phyloP scores from a whole-genome alignment of 2,888 invertebrate genomes.

The Lymantria monacha region DNA sequence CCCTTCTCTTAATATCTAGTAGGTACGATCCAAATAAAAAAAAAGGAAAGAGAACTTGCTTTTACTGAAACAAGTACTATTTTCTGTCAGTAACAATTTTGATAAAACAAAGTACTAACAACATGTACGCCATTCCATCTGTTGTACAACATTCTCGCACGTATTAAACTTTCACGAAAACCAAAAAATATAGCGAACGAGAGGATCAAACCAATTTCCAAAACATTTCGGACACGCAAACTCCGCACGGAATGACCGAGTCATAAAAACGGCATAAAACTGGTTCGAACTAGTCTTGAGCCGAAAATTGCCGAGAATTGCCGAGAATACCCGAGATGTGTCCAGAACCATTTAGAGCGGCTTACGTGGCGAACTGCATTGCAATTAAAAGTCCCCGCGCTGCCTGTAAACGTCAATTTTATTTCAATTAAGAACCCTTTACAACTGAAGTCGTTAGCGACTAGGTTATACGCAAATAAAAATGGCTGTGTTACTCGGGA shows the following conservation, averaged over 20 bases:
- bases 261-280: constrained; percentile 44
- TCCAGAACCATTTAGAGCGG: constrained; percentile 33
- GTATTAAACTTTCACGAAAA: constrained; percentile 32
- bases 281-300: constrained; percentile 24
- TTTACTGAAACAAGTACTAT: too few species aligned
- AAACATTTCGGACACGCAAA: constrained; percentile 36
- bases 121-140: constrained; percentile 2
- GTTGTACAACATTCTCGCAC: constrained; percentile 22
- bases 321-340: constrained; percentile 25
- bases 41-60: too few species aligned
- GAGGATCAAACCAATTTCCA: constrained; percentile 34
- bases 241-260: constrained; percentile 28
- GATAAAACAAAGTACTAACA: constrained; percentile 8
- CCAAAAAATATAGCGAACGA: constrained; percentile 26
- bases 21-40: too few species aligned
- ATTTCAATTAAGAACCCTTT: constrained; percentile 57
- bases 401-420: constrained; percentile 53
- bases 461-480: constrained; percentile 34
- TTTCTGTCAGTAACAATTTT: not conserved
- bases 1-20: too few species aligned
- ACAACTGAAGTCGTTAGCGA: constrained; percentile 43
- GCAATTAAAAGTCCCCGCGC: constrained; percentile 47
- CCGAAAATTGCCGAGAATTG: constrained; percentile 19
- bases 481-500: constrained; percentile 17
- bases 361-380: constrained; percentile 50